Percentiles rank a stretch among this genome's conserved stretches.
Conservation (phyloP, 2,797 vertebrate genomes). For the Poliocrania exsul region DNA sequence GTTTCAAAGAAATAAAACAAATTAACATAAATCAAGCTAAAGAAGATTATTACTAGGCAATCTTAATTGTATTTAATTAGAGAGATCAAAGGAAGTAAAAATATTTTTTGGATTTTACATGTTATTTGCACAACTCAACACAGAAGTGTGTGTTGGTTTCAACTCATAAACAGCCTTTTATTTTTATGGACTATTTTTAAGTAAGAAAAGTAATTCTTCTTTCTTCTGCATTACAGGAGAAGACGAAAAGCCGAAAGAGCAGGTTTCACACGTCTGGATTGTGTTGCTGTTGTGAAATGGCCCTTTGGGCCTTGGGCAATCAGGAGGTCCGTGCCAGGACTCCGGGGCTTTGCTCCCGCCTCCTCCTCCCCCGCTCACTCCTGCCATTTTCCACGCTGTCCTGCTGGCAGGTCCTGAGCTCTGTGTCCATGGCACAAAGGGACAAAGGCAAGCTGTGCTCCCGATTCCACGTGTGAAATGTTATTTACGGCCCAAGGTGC, state of each 20-base stretch:
- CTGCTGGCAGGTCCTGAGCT: rapidly evolving
- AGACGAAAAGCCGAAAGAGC: neutral
- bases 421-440: rapidly evolving
- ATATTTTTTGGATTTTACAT: neutral
- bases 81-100: neutral
- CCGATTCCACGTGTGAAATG: rapidly evolving
- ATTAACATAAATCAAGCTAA: neutral
- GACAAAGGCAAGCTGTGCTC: neutral
- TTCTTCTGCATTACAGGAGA: neutral
- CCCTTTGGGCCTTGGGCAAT: neutral
- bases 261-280: neutral
- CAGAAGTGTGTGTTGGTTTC: rapidly evolving
- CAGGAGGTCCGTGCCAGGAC: too few relatives aligned
- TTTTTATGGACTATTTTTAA: neutral
- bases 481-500: rapidly evolving
- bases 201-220: neutral
- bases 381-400: rapidly evolving
- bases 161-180: neutral
- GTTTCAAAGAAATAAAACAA: neutral
- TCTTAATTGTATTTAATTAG: rapidly evolving
- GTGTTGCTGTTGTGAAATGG: neutral
- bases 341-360: neutral
- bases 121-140: neutral
- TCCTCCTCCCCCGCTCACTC: neutral
- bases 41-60: neutral